phyloP scores from a whole-genome alignment of 2,797 vertebrate genomes.

The Phalanger gymnotis region DNA sequence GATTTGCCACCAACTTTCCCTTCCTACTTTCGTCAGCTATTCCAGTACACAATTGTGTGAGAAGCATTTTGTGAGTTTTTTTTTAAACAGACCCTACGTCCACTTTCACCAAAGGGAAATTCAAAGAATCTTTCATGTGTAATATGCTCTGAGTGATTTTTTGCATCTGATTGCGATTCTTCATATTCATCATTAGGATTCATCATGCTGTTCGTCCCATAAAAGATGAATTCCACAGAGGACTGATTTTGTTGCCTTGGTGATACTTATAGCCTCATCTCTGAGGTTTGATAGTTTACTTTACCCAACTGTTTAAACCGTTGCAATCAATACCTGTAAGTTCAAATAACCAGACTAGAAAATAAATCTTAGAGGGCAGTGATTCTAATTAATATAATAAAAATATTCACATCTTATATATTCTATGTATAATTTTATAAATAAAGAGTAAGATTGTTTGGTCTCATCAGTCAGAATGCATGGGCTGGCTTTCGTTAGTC shows the following conservation, averaged over 20 bases:
- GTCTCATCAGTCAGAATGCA: conserved; percentile 3
- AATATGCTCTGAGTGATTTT: neutral
- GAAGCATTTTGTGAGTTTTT: neutral
- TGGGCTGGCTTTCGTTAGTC: neutral
- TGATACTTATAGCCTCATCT: conserved; percentile 38
- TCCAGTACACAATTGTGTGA: neutral
- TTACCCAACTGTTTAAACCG: conserved; percentile 1
- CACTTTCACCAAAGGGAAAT: neutral
- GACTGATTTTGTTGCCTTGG: neutral
- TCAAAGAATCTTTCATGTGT: neutral
- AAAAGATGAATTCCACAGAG: conserved; percentile 44
- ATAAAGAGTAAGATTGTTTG: neutral
- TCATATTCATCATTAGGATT: conserved; percentile 23
- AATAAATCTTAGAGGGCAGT: neutral
- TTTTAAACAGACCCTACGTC: conserved; percentile 28
- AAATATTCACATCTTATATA: neutral
- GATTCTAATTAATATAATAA: neutral
- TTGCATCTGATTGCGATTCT: neutral
- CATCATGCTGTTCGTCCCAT: conserved; percentile 22
- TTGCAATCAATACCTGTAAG: neutral
- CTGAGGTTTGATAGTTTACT: conserved; percentile 4
- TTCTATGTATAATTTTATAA: neutral
- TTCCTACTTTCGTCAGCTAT: neutral
- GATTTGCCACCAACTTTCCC: conserved; percentile 2
- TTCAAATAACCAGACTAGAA: neutral